Base-by-base conservation (phyloP, 2,113 vertebrate genomes). In the Columba livia region DNA sequence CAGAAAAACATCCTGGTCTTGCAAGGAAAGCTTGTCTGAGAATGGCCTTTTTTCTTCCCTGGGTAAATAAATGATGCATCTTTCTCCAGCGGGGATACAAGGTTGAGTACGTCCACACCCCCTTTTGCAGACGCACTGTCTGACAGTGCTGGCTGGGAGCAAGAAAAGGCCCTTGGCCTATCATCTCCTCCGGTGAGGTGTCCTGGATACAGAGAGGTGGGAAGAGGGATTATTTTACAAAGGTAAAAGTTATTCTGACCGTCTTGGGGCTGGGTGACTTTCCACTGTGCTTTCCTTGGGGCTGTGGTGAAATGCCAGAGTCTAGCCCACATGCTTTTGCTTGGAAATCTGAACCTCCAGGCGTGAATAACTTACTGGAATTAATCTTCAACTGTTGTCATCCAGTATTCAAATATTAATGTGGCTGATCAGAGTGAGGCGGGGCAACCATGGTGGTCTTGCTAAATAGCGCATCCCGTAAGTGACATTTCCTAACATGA, bases 331-430 rank as follows among this genome's bases (percentile, higher is more conserved):
- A 74, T 78, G 32, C 12, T 88, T 96, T 78, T 94, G 23, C 89
- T 85, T 96, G 80, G 67, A 79, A 93, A 85, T 85, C 23, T 73
- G 79, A 94, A 74, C 85, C 82, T 93, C 42, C 47, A 66, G 91
- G 78, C 36, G 0, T 70, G 85, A 89, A 85, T 89, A 94, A 94
- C 87, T 96, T 89, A 48, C 66, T 64, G 88, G 75, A 96, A 95
- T 91, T 96, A 91, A 91, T 96, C 89, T 93, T 91, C 36, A 79
- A 17, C 53, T 69, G 47, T 88, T 95, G 91, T 85, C 70, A 89
- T 82, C 50, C 78, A 42, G 70, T 79, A 89, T 91, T 96, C 89
- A 91, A 77, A 75, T 79, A 93, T 79, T 88, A 77, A 85, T 78
- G 87, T 91, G 89, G 42, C 42, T 91, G 79, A 88, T 95, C 79